These are phyloP conservation scores for Menura novaehollandiae DNA, from an alignment of 2,113 vertebrate species.

Conservation along the genomic window DNA sequence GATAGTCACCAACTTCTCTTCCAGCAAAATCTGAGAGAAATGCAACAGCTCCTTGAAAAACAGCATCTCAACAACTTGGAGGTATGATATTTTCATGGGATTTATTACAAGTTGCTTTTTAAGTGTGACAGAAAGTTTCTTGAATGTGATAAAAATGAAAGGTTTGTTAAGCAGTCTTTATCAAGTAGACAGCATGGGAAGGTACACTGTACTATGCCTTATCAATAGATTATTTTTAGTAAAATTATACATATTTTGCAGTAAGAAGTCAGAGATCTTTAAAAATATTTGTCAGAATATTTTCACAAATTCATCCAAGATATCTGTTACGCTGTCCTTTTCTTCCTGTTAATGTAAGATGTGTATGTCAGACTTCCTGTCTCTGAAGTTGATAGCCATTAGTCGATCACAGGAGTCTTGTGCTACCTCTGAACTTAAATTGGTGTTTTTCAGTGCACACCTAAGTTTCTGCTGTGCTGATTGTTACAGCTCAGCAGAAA, in stretches of 20 bases:
- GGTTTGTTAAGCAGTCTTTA: neutral
- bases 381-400: neutral
- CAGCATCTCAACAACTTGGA: constrained; percentile 68
- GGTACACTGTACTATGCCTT: neutral
- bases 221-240: neutral
- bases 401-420: neutral
- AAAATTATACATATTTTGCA: neutral
- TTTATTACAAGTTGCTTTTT: neutral
- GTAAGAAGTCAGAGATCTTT: neutral
- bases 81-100: constrained; percentile 59
- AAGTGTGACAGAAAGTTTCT: neutral
- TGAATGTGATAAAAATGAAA: neutral
- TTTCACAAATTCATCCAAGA: neutral
- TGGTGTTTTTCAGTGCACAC: neutral
- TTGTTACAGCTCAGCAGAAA: neutral
- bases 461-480: neutral
- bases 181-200: neutral
- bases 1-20: constrained; percentile 63
- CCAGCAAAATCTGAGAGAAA: constrained; percentile 73
- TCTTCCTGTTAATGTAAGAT: neutral
- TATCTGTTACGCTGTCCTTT: neutral
- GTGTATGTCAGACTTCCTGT: neutral
- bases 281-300: neutral
- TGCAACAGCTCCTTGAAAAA: constrained; percentile 71
- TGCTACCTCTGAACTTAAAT: neutral